Evolutionary conservation across 1,140 invertebrate genomes (phyloP), one percentile per base, ranked within the genome.

Genomic region (Lineus longissimus): DNA sequence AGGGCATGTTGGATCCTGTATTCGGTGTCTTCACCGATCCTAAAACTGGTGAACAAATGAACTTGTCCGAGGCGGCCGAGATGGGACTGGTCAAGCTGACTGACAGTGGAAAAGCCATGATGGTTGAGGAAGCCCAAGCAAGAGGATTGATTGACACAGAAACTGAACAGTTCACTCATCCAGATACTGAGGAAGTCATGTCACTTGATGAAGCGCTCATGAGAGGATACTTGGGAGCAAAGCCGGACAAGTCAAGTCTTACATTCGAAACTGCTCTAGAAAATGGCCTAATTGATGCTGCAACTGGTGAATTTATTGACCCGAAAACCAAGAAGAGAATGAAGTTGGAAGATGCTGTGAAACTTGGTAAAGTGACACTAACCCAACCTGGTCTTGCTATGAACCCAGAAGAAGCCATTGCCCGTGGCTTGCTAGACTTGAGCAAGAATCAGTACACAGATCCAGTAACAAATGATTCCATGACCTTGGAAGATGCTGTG

Each of bases 21-120:
- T 89, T 90, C 19, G 94, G 94, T 13, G 88, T 93, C 76, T 84
- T 97, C 61, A 80, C 92, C 62, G 90, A 97, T 81, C 86, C 89
- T 6, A 84, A 86, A 66, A 89, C 86, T 47, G 88, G 88, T 67
- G 87, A 88, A 78, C 85, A 88, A 67, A 85, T 97, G 70, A 89
- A 90, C 69, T 86, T 95, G 55, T 89, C 93, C 71, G 88, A 91
- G 76, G 93, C 93, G 36, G 89, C 97, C 58, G 88, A 91, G 76
- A 86, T 88, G 41, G 89, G 90, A 74, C 84, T 94, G 58, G 58
- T 77, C 36, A 55, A 65, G 33, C 4, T 67, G 6, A 61, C 66
- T 23, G 55, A 23, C n/a, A 45, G 40, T 23, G 64, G 67, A 51
- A 40, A 68, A 15, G 63, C 66, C n/a, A 69, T 78, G 15, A 67